phyloP scores from a whole-genome alignment of 2,797 vertebrate species.

The Alectoris magna region DNA sequence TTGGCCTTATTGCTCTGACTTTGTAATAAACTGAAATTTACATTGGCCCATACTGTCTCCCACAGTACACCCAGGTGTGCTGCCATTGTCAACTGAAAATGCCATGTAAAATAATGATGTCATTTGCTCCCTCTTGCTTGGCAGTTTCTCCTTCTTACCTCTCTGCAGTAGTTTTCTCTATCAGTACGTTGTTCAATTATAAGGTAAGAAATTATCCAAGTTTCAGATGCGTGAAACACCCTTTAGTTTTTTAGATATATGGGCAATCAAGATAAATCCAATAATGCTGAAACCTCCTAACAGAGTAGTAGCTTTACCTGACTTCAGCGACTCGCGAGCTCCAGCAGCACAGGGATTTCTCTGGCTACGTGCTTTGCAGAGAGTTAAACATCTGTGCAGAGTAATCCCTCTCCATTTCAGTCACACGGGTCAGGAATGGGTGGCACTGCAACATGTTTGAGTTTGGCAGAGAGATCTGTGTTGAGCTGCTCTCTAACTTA shows the following conservation, averaged over 20 bases:
- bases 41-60: slow-evolving; percentile 25
- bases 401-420: slow-evolving; percentile 39
- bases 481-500: neutral
- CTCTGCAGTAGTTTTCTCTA: neutral
- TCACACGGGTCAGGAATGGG: neutral
- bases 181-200: neutral
- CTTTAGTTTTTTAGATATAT: slow-evolving; percentile 10
- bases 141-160: no score
- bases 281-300: neutral
- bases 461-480: neutral
- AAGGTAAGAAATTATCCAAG: neutral
- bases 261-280: slow-evolving; percentile 6
- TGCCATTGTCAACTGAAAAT: no score
- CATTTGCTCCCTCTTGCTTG: no score
- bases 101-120: no score
- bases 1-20: neutral
- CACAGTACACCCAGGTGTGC: neutral
- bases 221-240: neutral
- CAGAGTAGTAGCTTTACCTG: neutral
- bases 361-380: neutral
- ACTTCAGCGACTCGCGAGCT: neutral
- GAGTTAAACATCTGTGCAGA: neutral
- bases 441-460: slow-evolving; percentile 22
- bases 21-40: slow-evolving; percentile 22
- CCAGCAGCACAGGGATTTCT: slow-evolving; percentile 18